These are phyloP conservation scores for Drosophila helvetica DNA, from an alignment of 2,888 invertebrate species.

Conservation along the genomic window DNA sequence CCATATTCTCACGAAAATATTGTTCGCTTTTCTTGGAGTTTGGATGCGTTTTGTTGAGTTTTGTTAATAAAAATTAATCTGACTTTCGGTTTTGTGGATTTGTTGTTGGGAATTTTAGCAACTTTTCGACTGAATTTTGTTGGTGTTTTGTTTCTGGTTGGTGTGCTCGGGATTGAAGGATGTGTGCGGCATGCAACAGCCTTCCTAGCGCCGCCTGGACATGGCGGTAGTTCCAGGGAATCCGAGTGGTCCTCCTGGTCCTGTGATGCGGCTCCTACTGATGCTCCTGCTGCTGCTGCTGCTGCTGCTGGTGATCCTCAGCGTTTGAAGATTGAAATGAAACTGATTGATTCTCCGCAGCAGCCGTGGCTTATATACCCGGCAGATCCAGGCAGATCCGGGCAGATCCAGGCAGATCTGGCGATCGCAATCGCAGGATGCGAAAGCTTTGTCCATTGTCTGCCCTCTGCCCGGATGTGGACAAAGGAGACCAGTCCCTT, in stretches of 20 bases:
- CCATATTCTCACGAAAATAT: conserved; percentile 48
- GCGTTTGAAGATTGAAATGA: conserved; percentile 81
- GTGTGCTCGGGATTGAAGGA: not conserved
- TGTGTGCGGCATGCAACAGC: conserved; percentile 65
- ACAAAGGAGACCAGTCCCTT: conserved; percentile 49
- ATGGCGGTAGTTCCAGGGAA: conserved; percentile 54
- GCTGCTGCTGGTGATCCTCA: conserved; percentile 72
- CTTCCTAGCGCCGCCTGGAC: conserved; percentile 58
- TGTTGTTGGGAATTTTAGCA: conserved; percentile 44
- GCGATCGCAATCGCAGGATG: conserved; percentile 48
- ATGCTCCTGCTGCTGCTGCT: conserved; percentile 54
- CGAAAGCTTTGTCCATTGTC: conserved; percentile 71
- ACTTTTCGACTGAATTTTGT: conserved; percentile 52
- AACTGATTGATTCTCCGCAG: conserved; percentile 82
- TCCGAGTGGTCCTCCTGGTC: conserved; percentile 51
- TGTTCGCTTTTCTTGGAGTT: conserved; percentile 35
- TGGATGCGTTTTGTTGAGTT: conserved; percentile 8
- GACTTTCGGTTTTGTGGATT: conserved; percentile 68
- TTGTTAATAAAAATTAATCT: conserved; percentile 75
- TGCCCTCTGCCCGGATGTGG: conserved; percentile 46
- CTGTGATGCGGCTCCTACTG: conserved; percentile 58
- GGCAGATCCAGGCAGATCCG: conserved; percentile 1
- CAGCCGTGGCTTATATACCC: conserved; percentile 76
- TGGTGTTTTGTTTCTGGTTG: conserved; percentile 30
- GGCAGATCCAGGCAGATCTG: conserved; percentile 15